phyloP scores from a whole-genome alignment of 2,888 invertebrate genomes.

The Cecidostiba fungosa region DNA sequence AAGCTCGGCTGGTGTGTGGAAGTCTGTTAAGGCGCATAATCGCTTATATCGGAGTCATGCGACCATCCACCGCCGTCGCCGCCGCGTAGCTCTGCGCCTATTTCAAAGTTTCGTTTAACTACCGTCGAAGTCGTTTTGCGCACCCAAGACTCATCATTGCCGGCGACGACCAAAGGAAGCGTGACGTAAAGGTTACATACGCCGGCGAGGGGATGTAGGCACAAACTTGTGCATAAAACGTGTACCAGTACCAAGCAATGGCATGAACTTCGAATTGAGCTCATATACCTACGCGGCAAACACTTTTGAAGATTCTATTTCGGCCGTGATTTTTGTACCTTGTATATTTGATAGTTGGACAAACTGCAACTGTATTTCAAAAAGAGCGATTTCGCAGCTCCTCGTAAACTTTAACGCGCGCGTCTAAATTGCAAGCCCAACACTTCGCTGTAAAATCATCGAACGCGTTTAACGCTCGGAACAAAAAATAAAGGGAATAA shows the following conservation, averaged over 20 bases:
- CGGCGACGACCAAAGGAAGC: not conserved
- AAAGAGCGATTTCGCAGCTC: not conserved
- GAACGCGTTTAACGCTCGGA: slow-evolving; percentile 25
- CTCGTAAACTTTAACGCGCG: slow-evolving; percentile 36
- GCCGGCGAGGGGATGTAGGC: not conserved
- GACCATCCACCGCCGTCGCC: slow-evolving; percentile 67
- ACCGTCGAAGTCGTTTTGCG: slow-evolving; percentile 48
- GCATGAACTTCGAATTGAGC: slow-evolving; percentile 38
- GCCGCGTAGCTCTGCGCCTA: slow-evolving; percentile 43
- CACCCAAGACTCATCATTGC: slow-evolving; percentile 12
- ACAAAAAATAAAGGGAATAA: not conserved
- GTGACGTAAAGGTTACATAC: slow-evolving; percentile 37
- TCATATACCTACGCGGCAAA: not conserved
- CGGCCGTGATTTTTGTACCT: not conserved
- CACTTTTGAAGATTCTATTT: not conserved
- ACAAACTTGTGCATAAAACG: not conserved
- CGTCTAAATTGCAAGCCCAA: slow-evolving; percentile 35
- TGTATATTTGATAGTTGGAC: not conserved
- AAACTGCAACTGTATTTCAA: not conserved
- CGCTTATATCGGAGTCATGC: slow-evolving; percentile 75
- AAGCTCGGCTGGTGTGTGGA: not conserved
- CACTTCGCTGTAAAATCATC: slow-evolving; percentile 28
- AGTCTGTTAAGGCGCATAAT: slow-evolving; percentile 47
- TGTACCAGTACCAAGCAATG: not conserved
- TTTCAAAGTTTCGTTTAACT: slow-evolving; percentile 51